Percentiles rank a stretch among this genome's conserved stretches.
These are phyloP conservation scores for Hirudinaria manillensis DNA, from an alignment of 2,888 invertebrate genomes.

Conservation along the genomic window DNA sequence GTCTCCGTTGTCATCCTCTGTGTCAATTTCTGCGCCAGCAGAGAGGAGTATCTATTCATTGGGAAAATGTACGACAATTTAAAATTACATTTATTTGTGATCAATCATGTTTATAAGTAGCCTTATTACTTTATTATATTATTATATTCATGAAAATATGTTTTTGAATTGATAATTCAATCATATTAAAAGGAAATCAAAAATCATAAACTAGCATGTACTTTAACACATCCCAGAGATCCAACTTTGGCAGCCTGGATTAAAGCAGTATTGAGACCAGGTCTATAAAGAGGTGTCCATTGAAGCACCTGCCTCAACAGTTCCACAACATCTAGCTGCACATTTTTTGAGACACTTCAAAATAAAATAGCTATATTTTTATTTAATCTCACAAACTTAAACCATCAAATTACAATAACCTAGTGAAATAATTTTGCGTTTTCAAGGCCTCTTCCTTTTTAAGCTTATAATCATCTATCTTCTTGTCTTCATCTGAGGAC, in stretches of 20 bases:
- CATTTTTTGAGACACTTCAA: constrained; percentile 39
- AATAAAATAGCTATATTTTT: not conserved
- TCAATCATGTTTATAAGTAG: not conserved
- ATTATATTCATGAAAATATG: not conserved
- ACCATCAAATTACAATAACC: not conserved
- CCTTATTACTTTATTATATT: not conserved
- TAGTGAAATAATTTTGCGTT: constrained; percentile 7
- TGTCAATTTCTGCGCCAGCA: constrained; percentile 40
- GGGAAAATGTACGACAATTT: not conserved
- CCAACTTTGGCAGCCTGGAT: constrained; percentile 41
- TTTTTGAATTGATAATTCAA: not conserved
- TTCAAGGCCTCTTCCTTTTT: not conserved
- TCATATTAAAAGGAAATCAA: not conserved
- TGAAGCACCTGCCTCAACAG: constrained; percentile 41
- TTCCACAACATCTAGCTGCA: constrained; percentile 42
- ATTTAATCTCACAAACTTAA: not conserved
- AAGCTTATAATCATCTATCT: constrained; percentile 4
- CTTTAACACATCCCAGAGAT: constrained; percentile 40
- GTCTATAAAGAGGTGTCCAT: constrained; percentile 41
- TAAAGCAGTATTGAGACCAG: constrained; percentile 40
- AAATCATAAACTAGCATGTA: constrained; percentile 9
- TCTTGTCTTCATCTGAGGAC: constrained; percentile 10
- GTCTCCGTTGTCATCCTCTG: constrained; percentile 42
- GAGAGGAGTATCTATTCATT: constrained; percentile 38
- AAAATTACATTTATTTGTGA: too few relatives aligned